phyloP scores from a whole-genome alignment of 2,113 vertebrate genomes.

The Psittacula cyanocephala region DNA sequence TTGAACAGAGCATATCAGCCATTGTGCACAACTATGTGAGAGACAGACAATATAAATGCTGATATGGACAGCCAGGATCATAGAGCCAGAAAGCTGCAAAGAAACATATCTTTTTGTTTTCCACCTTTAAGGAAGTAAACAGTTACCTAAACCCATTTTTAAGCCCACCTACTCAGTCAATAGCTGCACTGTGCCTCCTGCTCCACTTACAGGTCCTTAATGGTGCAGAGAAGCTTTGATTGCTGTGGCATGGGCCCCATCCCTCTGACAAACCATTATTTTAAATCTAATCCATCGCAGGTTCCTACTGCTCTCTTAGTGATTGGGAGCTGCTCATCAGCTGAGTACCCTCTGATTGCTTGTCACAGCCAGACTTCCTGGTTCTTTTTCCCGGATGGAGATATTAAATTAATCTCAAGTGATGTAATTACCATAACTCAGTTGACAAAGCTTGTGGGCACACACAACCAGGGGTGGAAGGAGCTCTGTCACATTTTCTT shows the following conservation, averaged over 20 bases:
- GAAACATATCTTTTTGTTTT: slow-evolving; percentile 40
- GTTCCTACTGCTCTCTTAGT: slow-evolving; percentile 23
- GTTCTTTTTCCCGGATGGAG: slow-evolving; percentile 14
- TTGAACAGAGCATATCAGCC: background rate
- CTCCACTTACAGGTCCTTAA: slow-evolving; percentile 56
- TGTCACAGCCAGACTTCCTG: slow-evolving; percentile 50
- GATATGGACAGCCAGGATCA: background rate
- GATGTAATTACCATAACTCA: slow-evolving; percentile 35
- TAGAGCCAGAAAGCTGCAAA: background rate
- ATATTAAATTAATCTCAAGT: slow-evolving; percentile 49
- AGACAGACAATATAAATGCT: slow-evolving; percentile 11
- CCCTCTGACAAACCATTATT: slow-evolving; percentile 59
- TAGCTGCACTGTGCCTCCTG: slow-evolving; percentile 34
- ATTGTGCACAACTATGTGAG: background rate
- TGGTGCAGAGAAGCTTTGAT: slow-evolving; percentile 58
- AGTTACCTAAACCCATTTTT: slow-evolving; percentile 51
- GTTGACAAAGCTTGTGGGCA: slow-evolving; percentile 19
- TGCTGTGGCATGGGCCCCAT: slow-evolving; percentile 3
- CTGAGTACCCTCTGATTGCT: slow-evolving; percentile 50
- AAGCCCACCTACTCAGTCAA: slow-evolving; percentile 50
- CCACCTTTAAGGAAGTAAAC: slow-evolving; percentile 39
- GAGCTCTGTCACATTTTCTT: background rate
- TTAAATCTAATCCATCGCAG: slow-evolving; percentile 28
- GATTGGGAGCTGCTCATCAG: slow-evolving; percentile 48
- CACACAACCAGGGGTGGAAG: background rate